Evolutionary conservation across 1,140 invertebrate genomes (phyloP), one percentile per base, ranked within the genome.

Genomic region (Orussus abietinus): DNA sequence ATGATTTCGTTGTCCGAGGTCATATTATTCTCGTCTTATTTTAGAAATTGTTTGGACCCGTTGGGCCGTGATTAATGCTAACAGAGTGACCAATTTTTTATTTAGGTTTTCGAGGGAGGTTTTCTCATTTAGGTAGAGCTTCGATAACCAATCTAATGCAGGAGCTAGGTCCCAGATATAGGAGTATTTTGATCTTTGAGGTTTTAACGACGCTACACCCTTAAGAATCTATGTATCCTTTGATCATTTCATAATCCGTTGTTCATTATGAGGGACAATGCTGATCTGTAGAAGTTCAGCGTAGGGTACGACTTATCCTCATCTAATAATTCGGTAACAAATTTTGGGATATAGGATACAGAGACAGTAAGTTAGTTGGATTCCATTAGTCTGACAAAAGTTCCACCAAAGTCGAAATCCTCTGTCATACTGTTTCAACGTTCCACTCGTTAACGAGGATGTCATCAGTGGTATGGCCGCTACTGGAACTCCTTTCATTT

Each of bases 401-500:
- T 40, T 5, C 42, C 51, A 52, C 55, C 55, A 59, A 1, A 22
- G 12, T 42, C 54, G 58, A 4, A 50, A 42, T 3, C 42, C 29
- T 4, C 30, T 29, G n/a, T 51, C 42, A 38, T 62, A 62, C 25
- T 64, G 55, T 17, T 54, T 55, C 4, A 47, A 21, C 2, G 62
- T 62, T 30, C 11, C 44, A 1, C 45, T 22, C 2, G 58, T 43
- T 3, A 62, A 18, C 11, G 59, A 63, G 1, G 45, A 42, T 14
- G 60, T 5, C 47, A 62, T 58, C 5, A 60, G 15, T 7, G 47
- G 32, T 6, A 55, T 3, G 0, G 47, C 32, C 11, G 49, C 12
- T 20, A 18, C 22, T 6, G 39, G 28, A 5, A 47, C 20, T n/a
- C 30, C 37, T 19, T 40, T 47, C 5, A 29, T 11, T 5, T 19